phyloP scores from a whole-genome alignment of 2,113 vertebrate genomes.

The Piprites chloris region DNA sequence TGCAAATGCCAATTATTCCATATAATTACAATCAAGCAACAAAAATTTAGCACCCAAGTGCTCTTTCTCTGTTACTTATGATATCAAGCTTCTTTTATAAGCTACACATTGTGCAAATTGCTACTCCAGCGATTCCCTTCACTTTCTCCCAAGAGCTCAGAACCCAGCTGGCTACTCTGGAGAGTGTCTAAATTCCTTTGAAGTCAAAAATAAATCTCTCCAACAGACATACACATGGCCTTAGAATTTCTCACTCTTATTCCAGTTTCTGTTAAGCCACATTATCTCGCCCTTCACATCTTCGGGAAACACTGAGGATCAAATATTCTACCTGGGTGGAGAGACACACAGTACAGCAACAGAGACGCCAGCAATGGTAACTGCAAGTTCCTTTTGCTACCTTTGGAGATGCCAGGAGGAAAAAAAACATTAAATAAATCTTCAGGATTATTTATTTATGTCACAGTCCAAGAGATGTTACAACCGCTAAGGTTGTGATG shows the following conservation, averaged over 20 bases:
- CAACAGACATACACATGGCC: not conserved
- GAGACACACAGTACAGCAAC: not conserved
- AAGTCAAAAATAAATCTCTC: not conserved
- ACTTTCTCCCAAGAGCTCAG: not conserved
- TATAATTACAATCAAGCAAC: not conserved
- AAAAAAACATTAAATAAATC: not conserved
- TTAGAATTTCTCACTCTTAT: constrained; percentile 12
- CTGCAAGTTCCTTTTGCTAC: not conserved
- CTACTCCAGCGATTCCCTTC: not conserved
- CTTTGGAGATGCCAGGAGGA: not conserved
- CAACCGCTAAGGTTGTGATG: not conserved
- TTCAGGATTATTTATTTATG: not conserved
- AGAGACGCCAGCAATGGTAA: not conserved
- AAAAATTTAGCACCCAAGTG: not conserved
- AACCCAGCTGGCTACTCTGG: not conserved
- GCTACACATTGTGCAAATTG: not conserved
- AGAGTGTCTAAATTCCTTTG: not conserved
- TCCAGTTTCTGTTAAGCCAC: not conserved
- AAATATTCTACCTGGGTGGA: not conserved
- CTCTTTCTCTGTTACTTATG: not conserved
- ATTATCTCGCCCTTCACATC: not conserved
- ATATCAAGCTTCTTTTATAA: not conserved
- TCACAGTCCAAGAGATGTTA: not conserved
- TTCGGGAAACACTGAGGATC: not conserved
- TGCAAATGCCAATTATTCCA: not conserved